Percentiles rank a stretch among this genome's conserved stretches.
These are phyloP conservation scores for Apis cerana DNA, from an alignment of 1,140 invertebrate genomes.

Conservation along the genomic window DNA sequence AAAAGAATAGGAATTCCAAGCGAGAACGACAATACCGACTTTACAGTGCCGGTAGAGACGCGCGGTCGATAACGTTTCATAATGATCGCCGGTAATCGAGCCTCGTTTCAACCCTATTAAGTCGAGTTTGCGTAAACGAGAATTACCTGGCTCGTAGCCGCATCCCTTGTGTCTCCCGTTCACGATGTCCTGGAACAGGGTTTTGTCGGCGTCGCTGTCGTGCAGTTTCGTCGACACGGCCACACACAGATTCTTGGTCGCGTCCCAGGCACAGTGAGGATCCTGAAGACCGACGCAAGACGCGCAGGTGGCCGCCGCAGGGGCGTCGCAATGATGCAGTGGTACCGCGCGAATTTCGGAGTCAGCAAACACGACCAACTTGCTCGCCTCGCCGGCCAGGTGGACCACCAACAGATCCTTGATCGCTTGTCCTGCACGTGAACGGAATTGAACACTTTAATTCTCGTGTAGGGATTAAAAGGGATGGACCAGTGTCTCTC, in stretches of 20 bases:
- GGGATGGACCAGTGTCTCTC: no score
- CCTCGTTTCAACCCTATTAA: neutral
- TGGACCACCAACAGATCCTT: slow-evolving; percentile 79
- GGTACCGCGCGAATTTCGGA: slow-evolving; percentile 93
- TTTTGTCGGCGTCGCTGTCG: slow-evolving; percentile 84
- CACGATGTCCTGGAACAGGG: slow-evolving; percentile 88
- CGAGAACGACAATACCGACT: neutral
- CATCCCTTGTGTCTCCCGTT: slow-evolving; percentile 86
- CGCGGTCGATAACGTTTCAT: slow-evolving; percentile 13
- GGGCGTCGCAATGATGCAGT: slow-evolving; percentile 90
- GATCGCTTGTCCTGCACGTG: slow-evolving; percentile 74
- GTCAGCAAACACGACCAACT: slow-evolving; percentile 94
- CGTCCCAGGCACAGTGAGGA: slow-evolving; percentile 98
- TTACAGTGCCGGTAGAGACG: neutral
- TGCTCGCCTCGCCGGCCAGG: slow-evolving; percentile 81
- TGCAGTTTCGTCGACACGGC: slow-evolving; percentile 85
- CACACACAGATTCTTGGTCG: slow-evolving; percentile 87
- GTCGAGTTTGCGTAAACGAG: neutral
- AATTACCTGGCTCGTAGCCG: slow-evolving; percentile 81
- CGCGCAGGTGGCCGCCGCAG: slow-evolving; percentile 83
- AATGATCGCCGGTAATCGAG: neutral
- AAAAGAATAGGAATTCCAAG: slow-evolving; percentile 50
- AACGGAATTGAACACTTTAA: slow-evolving; percentile 2
- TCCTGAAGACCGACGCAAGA: slow-evolving; percentile 96
- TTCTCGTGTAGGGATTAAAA: neutral